phyloP scores from a whole-genome alignment of 2,113 vertebrate genomes.

The Sebastes schlegelii region DNA sequence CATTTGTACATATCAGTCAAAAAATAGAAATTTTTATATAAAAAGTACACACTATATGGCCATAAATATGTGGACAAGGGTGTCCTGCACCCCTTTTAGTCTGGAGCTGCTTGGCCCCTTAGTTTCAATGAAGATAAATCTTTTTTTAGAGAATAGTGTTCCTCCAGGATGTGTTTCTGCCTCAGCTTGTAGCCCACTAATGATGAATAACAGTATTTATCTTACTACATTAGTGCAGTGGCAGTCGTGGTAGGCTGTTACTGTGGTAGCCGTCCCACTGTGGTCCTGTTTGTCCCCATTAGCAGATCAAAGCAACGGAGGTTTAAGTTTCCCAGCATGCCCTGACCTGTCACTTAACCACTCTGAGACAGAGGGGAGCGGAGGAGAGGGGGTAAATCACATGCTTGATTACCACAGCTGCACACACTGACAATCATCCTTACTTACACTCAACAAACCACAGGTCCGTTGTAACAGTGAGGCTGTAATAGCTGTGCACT shows the following conservation, averaged over 20 bases:
- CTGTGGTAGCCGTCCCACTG: slow-evolving; percentile 24
- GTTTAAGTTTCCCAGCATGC: slow-evolving; percentile 56
- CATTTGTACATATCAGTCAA: background rate
- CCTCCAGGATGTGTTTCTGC: background rate
- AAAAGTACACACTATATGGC: too few species aligned
- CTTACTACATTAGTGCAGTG: background rate
- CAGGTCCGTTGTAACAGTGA: background rate
- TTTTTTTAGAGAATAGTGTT: background rate
- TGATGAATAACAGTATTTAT: background rate
- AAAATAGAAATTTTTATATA: too few species aligned
- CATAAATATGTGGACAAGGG: too few species aligned
- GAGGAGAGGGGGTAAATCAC: slow-evolving; percentile 20
- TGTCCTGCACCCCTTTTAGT: too few species aligned
- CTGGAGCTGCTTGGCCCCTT: background rate
- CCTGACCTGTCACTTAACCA: slow-evolving; percentile 53
- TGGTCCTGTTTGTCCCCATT: slow-evolving; percentile 53
- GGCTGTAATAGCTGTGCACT: background rate
- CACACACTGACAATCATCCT: slow-evolving; percentile 16
- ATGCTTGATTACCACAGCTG: slow-evolving; percentile 22
- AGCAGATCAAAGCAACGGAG: slow-evolving; percentile 61
- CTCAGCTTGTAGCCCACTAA: background rate
- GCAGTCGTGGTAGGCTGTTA: background rate
- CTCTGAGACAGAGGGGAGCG: background rate
- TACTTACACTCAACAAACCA: background rate
- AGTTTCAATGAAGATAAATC: too few species aligned